Base-by-base conservation (phyloP, 1,140 invertebrate species). In the Drosophila busckii region DNA sequence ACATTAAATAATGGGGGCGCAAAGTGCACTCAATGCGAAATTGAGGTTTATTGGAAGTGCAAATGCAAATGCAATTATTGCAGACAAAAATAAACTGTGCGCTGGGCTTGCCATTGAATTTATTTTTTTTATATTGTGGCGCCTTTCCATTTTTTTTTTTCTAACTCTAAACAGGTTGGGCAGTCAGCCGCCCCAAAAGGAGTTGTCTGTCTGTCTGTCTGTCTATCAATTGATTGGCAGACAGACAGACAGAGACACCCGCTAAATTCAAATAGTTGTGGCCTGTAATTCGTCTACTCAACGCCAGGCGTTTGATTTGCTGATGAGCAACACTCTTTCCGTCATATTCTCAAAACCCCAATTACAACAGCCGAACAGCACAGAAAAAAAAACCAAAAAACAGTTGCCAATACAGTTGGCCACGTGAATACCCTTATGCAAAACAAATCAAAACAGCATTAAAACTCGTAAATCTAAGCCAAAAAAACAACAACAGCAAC, bases 401-500 rank as follows among this genome's bases (percentile, higher is more conserved):
- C 78, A 76, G 70, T 37, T 10, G 50, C 28, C 25, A 12, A 40
- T 19, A 49, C 66, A 37, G 28, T 70, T 68, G 69, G 64, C 73
- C 73, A 80, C 73, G 75, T 80, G 75, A 80, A 75, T 76, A 80
- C 75, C 75, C 75, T 82, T 82, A 80, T 82, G 75, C 75, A 82
- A 82, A 82, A 82, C 76, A 82, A 82, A 83, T 82, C 76, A 82
- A 82, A 82, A 82, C 61, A 82, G 69, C 76, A 83, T 70, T 70
- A 70, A 70, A 63, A 82, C 61, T 66, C 76, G 76, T 82, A 82
- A 82, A 82, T 82, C 76, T 82, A 53, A 67, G 75, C 69, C 69
- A 66, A 67, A 82, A 70, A 66, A 25, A 32, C 38, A 48, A 45
- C 31, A 41, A 37, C 44, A 32, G 22, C 41, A 46, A 34, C 29